These are phyloP conservation scores for Latrodectus hesperus DNA, from an alignment of 2,888 invertebrate species.

Conservation along the genomic window DNA sequence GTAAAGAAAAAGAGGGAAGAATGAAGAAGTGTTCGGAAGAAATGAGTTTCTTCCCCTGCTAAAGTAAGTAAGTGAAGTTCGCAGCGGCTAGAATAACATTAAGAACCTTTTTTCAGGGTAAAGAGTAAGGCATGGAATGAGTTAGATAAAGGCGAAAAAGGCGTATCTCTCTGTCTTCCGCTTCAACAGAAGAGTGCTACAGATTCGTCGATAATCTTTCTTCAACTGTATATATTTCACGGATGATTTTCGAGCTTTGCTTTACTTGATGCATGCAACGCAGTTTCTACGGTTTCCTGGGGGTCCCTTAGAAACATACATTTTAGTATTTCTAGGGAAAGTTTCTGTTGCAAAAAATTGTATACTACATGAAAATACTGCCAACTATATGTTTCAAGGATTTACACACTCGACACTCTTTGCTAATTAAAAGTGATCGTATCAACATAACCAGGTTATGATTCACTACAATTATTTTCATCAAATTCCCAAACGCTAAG, in stretches of 20 bases:
- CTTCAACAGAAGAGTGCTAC: conserved; percentile 48
- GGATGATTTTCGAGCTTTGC: conserved; percentile 62
- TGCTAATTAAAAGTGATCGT: too few relatives aligned
- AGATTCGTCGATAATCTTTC: conserved; percentile 63
- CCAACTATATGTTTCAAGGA: too few relatives aligned
- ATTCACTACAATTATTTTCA: too few relatives aligned
- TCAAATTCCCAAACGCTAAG: too few relatives aligned
- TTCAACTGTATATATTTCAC: conserved; percentile 67
- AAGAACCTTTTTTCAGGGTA: conserved; percentile 52
- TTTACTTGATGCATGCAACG: conserved; percentile 59
- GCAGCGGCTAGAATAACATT: conserved; percentile 61
- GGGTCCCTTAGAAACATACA: conserved; percentile 22
- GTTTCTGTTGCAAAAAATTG: too few relatives aligned
- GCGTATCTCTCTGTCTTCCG: conserved; percentile 53
- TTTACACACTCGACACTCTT: too few relatives aligned
- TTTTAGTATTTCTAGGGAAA: conserved; percentile 7
- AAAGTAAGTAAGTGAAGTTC: conserved; percentile 49
- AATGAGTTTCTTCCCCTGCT: conserved; percentile 50
- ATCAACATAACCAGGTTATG: too few relatives aligned
- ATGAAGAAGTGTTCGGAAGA: conserved; percentile 47
- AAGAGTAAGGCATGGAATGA: conserved; percentile 42
- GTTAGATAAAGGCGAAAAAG: conserved; percentile 60
- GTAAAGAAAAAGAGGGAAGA: conserved; percentile 17
- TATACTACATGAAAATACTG: too few relatives aligned
- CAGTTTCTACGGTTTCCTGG: conserved; percentile 19